Evolutionary conservation across 2,113 vertebrate species (phyloP).

Genomic region (Pterocles burchelli): DNA sequence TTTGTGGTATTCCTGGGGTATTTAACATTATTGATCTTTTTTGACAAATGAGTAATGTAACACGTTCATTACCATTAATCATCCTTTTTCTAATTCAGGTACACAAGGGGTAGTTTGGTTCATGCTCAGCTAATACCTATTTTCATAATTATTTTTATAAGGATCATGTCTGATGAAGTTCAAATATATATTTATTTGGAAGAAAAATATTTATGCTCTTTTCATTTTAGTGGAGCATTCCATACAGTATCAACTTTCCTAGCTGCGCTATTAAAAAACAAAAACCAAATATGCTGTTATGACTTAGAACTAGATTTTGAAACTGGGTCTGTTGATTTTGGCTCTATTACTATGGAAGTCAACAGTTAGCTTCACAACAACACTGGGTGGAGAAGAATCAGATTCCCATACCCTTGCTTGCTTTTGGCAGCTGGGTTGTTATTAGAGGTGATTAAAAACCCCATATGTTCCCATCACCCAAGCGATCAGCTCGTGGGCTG

Average conservation of each 20-base stretch:
- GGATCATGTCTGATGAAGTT: background rate
- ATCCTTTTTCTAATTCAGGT: slow-evolving; percentile 39
- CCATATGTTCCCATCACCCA: background rate
- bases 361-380: background rate
- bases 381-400: background rate
- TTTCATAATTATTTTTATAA: slow-evolving; percentile 3
- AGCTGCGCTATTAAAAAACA: background rate
- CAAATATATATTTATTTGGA: slow-evolving; percentile 25
- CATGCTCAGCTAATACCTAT: background rate
- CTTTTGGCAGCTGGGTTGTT: slow-evolving; percentile 14
- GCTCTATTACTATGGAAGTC: background rate
- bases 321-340: background rate
- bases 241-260: slow-evolving; percentile 19
- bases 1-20: slow-evolving; percentile 36
- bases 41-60: slow-evolving; percentile 64
- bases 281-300: background rate
- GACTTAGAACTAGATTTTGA: background rate
- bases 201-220: slow-evolving; percentile 15
- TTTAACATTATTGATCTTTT: slow-evolving; percentile 62
- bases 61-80: slow-evolving; percentile 52
- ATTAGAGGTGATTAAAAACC: background rate
- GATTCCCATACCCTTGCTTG: background rate
- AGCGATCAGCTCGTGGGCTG: accelerated
- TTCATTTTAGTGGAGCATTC: background rate
- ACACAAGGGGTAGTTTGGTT: slow-evolving; percentile 24